Base-by-base conservation (phyloP, 2,797 vertebrate species). In the Odontamblyopus rebecca region DNA sequence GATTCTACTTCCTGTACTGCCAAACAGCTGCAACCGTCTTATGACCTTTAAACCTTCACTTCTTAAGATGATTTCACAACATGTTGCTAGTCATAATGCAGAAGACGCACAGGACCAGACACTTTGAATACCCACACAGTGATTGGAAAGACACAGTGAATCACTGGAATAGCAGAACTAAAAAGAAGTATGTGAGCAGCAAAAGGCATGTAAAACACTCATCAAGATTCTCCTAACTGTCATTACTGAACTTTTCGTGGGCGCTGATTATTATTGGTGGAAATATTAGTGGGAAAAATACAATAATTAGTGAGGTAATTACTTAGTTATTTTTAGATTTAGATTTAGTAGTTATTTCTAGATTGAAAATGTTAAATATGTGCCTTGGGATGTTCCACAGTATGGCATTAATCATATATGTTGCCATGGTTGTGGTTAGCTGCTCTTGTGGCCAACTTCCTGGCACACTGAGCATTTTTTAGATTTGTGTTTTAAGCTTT, bases 11-110 rank as follows among this genome's bases (percentile, higher is more conserved):
- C 35, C 1, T 66, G 65, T 13, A 2, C 3, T 1, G 11, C 41
- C 9, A 41, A 18, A 57, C 78, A 75, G 72, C 62, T 83, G 64
- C 78, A 79, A 71, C 71, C 15, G 16, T 30, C 41, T 63, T 16
- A 53, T 54, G 75, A 75, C 72, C 32, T 64, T 76, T 48, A 64
- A 38, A 44, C 26, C 13, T 59, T 19, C 29, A 59, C 29, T 3
- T 44, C 2, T 5, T 29, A 16, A 48, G 15, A 48, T 32, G 23
- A 11, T 6, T 41, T 6, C n/a, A 38, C 64, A 75, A 57, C 50
- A 54, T 69, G 51, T 67, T 44, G 26, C 56, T 69, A 32, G 30
- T 72, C 16, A 38, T 38, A 62, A 56, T 3, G 76, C 81, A 30
- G 23, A 71, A 27, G 26, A 48, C 74, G 70, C 59, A 69, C 69